Conservation (phyloP, 2,113 vertebrate species). For the Oryzias celebensis region DNA sequence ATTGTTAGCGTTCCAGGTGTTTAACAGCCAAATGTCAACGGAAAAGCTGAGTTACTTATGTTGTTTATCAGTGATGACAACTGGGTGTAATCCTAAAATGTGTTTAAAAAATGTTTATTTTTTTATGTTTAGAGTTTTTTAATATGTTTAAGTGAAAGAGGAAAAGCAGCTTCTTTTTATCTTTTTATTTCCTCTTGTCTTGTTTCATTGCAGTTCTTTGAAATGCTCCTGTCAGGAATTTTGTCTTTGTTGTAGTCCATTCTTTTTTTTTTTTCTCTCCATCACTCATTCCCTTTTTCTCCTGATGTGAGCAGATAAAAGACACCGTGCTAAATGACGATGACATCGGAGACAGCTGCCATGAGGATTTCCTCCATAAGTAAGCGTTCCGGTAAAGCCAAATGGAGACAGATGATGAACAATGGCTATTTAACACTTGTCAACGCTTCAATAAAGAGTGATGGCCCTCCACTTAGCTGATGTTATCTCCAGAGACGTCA, state of each 20-base stretch:
- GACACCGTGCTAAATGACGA: constrained; percentile 92
- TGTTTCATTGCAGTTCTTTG: constrained; percentile 4
- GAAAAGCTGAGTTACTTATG: not conserved
- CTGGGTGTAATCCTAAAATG: not conserved
- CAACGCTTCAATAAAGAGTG: constrained; percentile 57
- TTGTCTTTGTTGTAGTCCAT: constrained; percentile 29
- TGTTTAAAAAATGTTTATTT: not conserved
- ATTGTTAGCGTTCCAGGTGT: not conserved
- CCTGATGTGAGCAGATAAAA: constrained; percentile 80
- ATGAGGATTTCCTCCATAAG: constrained; percentile 96
- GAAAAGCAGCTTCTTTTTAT: constrained; percentile 2
- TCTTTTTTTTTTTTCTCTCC: constrained; percentile 3
- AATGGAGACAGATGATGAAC: constrained; percentile 60
- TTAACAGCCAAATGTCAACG: not conserved
- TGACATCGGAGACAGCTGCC: constrained; percentile 97
- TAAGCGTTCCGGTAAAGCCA: constrained; percentile 67
- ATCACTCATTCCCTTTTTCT: constrained; percentile 35
- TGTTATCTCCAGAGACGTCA: constrained; percentile 42
- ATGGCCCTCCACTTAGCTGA: constrained; percentile 40
- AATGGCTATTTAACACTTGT: constrained; percentile 62
- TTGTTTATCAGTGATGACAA: not conserved
- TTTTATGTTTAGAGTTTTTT: not conserved
- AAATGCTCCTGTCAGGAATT: constrained; percentile 24
- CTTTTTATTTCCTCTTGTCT: not conserved
- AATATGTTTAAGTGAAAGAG: constrained; percentile 5